Evolutionary conservation across 1,140 invertebrate species (phyloP).

Genomic region (Akabosia matsudoensis): DNA sequence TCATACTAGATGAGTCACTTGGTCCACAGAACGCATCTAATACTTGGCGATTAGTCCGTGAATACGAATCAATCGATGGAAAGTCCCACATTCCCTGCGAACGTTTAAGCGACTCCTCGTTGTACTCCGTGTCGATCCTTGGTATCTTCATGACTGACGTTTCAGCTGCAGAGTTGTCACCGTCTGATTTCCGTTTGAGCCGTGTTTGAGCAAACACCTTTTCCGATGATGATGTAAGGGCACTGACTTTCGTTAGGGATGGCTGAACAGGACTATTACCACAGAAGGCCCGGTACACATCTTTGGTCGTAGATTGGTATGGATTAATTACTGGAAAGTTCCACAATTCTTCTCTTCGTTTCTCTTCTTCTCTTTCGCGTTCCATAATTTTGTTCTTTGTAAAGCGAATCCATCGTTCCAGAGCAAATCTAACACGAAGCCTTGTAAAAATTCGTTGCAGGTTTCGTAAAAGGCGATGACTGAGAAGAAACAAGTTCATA

Average conservation of each 20-base stretch:
- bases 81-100: not conserved
- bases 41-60: slow-evolving; percentile 1
- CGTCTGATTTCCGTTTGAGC: not conserved
- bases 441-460: not conserved
- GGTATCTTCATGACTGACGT: not conserved
- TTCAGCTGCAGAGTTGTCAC: not conserved
- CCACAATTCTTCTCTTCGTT: slow-evolving; percentile 1
- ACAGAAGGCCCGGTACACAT: slow-evolving; percentile 15
- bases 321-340: slow-evolving; percentile 30
- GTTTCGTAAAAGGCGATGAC: not conserved
- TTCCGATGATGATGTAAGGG: not conserved
- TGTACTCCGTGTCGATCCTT: not conserved
- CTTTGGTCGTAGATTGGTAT: not conserved
- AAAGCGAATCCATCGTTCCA: not conserved
- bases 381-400: not conserved
- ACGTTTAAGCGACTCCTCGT: not conserved
- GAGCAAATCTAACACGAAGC: not conserved
- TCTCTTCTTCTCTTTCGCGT: slow-evolving; percentile 25
- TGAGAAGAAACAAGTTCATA: not conserved
- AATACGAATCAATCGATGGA: not conserved
- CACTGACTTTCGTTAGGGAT: not conserved
- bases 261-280: not conserved
- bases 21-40: slow-evolving; percentile 7
- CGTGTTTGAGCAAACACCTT: not conserved
- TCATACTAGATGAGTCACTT: not conserved